phyloP scores from a whole-genome alignment of 2,888 invertebrate species.

The Palloptera scutellata region DNA sequence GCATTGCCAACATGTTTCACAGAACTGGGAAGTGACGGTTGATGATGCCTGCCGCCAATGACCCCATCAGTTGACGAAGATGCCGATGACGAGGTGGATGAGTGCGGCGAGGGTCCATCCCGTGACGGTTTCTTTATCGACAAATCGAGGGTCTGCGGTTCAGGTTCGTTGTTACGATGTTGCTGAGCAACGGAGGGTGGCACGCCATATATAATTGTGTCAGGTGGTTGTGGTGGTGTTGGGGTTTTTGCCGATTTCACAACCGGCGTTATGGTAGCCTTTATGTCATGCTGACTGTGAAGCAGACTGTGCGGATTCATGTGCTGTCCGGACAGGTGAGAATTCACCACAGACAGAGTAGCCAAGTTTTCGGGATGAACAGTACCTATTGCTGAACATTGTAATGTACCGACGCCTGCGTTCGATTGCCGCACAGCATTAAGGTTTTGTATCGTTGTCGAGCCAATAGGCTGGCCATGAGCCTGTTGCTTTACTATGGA shows the following conservation, averaged over 20 bases:
- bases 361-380: slow-evolving; percentile 67
- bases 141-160: slow-evolving; percentile 76
- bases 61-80: slow-evolving; percentile 24
- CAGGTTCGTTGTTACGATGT: slow-evolving; percentile 67
- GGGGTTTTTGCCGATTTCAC: slow-evolving; percentile 49
- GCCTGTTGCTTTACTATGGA: slow-evolving; percentile 52
- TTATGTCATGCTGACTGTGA: slow-evolving; percentile 63
- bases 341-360: slow-evolving; percentile 74
- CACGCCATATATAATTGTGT: slow-evolving; percentile 58
- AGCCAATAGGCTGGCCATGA: slow-evolving; percentile 45
- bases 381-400: slow-evolving; percentile 37
- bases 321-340: slow-evolving; percentile 56
- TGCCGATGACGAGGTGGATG: slow-evolving; percentile 46
- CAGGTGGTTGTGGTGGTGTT: slow-evolving; percentile 47
- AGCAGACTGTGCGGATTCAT: slow-evolving; percentile 44
- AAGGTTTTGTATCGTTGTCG: slow-evolving; percentile 28
- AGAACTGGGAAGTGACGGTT: slow-evolving; percentile 42
- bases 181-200: slow-evolving; percentile 48
- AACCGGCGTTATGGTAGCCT: slow-evolving; percentile 75
- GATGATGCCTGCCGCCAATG: slow-evolving; percentile 35
- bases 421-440: slow-evolving; percentile 38
- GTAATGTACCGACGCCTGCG: slow-evolving; percentile 7
- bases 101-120: slow-evolving; percentile 63
- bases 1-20: slow-evolving; percentile 57
- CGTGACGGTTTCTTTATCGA: slow-evolving; percentile 76